Conservation (phyloP, 1,140 invertebrate genomes). For the Pseudomyrmex dendroicus region DNA sequence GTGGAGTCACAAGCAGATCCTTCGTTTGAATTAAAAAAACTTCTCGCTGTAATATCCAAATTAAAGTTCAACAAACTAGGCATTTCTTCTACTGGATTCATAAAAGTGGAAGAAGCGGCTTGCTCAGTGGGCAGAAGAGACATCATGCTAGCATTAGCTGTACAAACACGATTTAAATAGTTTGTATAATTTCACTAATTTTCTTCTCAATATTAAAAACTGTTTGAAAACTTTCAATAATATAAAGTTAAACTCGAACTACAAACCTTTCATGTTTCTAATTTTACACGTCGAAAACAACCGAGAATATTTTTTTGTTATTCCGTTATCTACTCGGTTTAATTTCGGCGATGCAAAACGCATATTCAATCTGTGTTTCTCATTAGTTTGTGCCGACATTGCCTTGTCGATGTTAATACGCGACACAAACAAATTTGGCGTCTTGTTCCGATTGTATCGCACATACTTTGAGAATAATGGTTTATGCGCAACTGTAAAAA, state of each 20-base stretch:
- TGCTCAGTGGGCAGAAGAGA: slow-evolving; percentile 61
- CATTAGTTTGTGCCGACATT: slow-evolving; percentile 51
- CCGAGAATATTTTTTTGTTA: slow-evolving; percentile 73
- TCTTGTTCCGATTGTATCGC: slow-evolving; percentile 47
- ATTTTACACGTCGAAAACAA: slow-evolving; percentile 68
- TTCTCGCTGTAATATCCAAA: slow-evolving; percentile 51
- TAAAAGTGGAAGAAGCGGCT: slow-evolving; percentile 68
- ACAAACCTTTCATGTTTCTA: slow-evolving; percentile 63
- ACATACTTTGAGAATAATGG: slow-evolving; percentile 76
- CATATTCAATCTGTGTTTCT: slow-evolving; percentile 45
- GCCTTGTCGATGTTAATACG: slow-evolving; percentile 78
- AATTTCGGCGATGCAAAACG: slow-evolving; percentile 40
- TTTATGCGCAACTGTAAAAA: slow-evolving; percentile 71
- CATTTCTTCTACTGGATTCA: slow-evolving; percentile 54
- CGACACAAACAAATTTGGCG: slow-evolving; percentile 67
- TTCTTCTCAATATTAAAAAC: neutral
- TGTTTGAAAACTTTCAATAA: neutral
- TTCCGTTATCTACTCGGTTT: slow-evolving; percentile 53
- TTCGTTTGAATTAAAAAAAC: slow-evolving; percentile 40
- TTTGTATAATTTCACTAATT: slow-evolving; percentile 23
- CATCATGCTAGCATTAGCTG: slow-evolving; percentile 67
- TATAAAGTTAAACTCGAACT: neutral
- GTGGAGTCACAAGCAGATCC: slow-evolving; percentile 9
- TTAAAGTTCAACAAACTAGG: slow-evolving; percentile 57
- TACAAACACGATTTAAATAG: slow-evolving; percentile 24